Base-by-base conservation (phyloP, 2,888 invertebrate species). In the Cosmia trapezina region DNA sequence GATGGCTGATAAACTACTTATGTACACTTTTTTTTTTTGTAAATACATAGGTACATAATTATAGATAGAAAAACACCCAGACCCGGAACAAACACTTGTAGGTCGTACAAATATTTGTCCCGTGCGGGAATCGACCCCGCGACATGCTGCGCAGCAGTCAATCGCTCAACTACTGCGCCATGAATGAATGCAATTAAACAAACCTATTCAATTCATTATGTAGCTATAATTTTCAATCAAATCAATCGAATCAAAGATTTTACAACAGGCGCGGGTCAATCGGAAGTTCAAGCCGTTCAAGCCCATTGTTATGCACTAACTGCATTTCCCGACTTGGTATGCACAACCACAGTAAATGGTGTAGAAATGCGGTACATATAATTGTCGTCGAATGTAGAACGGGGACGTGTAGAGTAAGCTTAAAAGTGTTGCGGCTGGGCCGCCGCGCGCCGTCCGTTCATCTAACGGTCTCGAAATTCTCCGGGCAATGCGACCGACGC, bases 401-500 rank as follows among this genome's bases (percentile, higher is more conserved):
- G 74, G 79, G 22, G 69, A 87, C 86, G 86, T 86, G 87, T 85
- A 75, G 68, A 86, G 87, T 82, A 73, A 86, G 80, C 76, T 77
- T 87, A 85, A 86, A 86, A 86, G 74, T 84, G 73, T 81, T 86
- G 78, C 72, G 84, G 63, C 65, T 67, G 63, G 28, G 66, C 53
- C 60, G 73, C 90, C 37, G 28, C 28, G 37, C 37, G 37, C 37
- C 90, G 90, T 88, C 90, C 91, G 91, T 88, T 89, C 91, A 77
- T 78, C 89, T 95, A 95, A 95, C 95, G 95, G 95, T 94, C 78
- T 81, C 68, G 70, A 81, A 83, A 85, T 88, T 85, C 89, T 85
- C 77, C 74, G 80, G 79, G 74, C 86, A 67, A 66, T n/a, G 45
- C 76, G 47, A 56, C 80, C 86, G 68, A 66, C 51, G 45, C 76